Percentiles rank a stretch among this genome's conserved stretches.
phyloP scores from a whole-genome alignment of 2,797 vertebrate genomes.

The Vespertilio murinus region DNA sequence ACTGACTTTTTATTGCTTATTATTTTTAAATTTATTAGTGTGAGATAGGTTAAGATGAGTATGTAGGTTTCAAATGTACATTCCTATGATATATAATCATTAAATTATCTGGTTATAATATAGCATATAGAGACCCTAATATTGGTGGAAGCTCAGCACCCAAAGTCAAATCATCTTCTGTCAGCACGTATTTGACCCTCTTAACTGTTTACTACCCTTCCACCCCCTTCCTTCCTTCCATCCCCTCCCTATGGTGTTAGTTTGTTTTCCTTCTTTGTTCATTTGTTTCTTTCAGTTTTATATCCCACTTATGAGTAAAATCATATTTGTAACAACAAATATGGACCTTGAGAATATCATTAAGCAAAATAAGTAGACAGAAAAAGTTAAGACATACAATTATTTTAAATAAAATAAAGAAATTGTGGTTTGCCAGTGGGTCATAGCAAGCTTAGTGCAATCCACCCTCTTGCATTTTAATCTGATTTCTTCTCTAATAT shows the following conservation, averaged over 20 bases:
- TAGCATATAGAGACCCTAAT: background rate
- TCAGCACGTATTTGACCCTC: background rate
- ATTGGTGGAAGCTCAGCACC: background rate
- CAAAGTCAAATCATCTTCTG: background rate
- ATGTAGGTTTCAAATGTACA: background rate
- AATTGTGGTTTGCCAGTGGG: background rate
- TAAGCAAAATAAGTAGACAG: background rate
- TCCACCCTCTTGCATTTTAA: background rate
- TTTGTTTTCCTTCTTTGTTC: background rate
- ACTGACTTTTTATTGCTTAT: background rate
- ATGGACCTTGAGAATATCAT: background rate
- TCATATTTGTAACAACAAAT: background rate
- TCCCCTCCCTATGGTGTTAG: too few species aligned
- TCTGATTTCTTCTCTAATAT: background rate
- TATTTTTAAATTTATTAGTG: background rate
- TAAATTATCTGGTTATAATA: background rate
- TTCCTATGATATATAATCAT: background rate
- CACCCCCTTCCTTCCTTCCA: too few species aligned
- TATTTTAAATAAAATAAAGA: background rate
- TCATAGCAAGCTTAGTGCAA: background rate
- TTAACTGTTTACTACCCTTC: too few species aligned
- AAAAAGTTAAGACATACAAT: background rate
- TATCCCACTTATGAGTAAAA: background rate
- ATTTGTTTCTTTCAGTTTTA: background rate
- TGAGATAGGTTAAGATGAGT: background rate